Conservation (phyloP, 2,797 vertebrate genomes). For the Sciurus carolinensis region DNA sequence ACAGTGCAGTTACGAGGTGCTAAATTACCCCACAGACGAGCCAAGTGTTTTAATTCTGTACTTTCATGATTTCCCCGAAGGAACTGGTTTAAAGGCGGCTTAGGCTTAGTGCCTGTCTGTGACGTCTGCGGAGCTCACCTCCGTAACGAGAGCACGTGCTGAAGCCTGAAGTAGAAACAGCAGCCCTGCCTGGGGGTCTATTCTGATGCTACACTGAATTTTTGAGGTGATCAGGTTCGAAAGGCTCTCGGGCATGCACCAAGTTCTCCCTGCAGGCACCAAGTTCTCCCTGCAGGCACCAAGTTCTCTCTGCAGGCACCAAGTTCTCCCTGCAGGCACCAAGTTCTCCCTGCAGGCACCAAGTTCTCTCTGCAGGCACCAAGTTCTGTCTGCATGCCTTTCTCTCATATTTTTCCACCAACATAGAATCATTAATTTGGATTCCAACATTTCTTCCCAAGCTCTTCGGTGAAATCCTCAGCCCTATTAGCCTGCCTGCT, state of each 20-base stretch:
- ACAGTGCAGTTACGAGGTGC: not conserved
- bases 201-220: not conserved
- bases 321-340: no score
- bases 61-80: not conserved
- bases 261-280: no score
- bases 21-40: slow-evolving; percentile 42
- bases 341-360: no score
- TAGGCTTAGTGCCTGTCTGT: not conserved
- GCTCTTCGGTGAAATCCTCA: no score
- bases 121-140: not conserved
- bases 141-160: not conserved
- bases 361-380: not conserved
- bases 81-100: not conserved
- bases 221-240: not conserved
- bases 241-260: no score
- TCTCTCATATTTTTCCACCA: not conserved
- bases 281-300: no score
- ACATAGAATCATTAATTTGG: not conserved
- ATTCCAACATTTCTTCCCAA: no score
- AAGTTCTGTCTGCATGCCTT: not conserved
- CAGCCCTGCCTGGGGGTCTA: not conserved
- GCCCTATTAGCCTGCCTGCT: no score
- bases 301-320: no score
- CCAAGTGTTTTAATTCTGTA: not conserved
- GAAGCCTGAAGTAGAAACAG: not conserved